A percentile compares a stretch with the other conserved stretches of the same genome.
phyloP scores from a whole-genome alignment of 1,140 invertebrate species.

The Rhagoletis pomonella region DNA sequence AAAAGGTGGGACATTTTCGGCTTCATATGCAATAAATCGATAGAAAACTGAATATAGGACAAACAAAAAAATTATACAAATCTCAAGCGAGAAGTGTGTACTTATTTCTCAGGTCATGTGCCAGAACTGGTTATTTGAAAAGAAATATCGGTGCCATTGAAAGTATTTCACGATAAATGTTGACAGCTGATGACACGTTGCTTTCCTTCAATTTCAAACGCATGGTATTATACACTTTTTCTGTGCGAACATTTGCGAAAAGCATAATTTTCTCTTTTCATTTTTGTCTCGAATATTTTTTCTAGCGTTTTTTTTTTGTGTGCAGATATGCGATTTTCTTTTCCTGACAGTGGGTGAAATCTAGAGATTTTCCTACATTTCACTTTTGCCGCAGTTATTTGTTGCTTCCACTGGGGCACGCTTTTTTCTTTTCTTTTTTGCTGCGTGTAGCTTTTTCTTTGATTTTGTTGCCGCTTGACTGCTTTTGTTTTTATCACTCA shows the following conservation, averaged over 20 bases:
- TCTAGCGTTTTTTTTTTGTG: not conserved
- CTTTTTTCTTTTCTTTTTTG: not conserved
- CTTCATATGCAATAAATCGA: too few relatives aligned
- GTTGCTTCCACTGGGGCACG: not conserved
- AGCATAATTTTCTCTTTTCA: conserved; percentile 51
- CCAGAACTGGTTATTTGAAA: not conserved
- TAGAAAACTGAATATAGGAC: too few relatives aligned
- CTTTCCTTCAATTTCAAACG: conserved; percentile 6
- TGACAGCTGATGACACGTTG: conserved; percentile 34
- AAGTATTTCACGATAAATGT: conserved; percentile 44
- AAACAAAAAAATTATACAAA: too few relatives aligned
- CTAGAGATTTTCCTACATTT: conserved; percentile 49
- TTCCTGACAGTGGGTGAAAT: conserved; percentile 51
- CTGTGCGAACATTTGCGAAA: not conserved
- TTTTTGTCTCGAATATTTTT: conserved; percentile 10
- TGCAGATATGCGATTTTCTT: conserved; percentile 38
- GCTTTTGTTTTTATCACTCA: conserved; percentile 18
- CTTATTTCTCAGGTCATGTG: not conserved
- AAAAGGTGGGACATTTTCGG: too few relatives aligned
- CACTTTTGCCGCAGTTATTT: conserved; percentile 33
- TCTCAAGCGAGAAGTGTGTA: not conserved
- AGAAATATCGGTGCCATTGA: conserved; percentile 27
- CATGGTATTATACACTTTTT: not conserved
- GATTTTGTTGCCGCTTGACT: not conserved
- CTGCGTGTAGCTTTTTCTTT: not conserved